Base-by-base conservation (phyloP, 2,797 vertebrate species). In the Picus viridis region DNA sequence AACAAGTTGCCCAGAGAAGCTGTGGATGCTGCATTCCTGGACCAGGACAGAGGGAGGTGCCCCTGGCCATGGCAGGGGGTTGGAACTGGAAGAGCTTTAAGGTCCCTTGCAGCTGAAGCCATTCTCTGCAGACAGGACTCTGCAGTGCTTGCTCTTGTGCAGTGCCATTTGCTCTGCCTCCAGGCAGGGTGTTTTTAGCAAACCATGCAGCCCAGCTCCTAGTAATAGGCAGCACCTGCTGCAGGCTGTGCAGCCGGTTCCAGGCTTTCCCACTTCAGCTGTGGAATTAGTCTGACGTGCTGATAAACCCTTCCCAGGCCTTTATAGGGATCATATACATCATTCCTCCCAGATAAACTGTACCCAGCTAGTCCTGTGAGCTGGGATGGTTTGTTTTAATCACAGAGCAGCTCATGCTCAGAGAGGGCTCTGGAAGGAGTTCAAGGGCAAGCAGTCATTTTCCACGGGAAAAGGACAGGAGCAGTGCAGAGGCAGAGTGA, bases 311-410 rank as follows among this genome's bases (percentile, higher is more conserved):
- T 97, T 86, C 92, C 89, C 51, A 68, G 57, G 34, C 78, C 90
- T 91, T 63, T 34, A 65, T 2, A 86, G 45, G 73, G 75, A 82
- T 92, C 72, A 87, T 62, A 63, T 11, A 71, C 64, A 71, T 74
- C 53, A 88, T 91, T 87, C 47, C 68, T 76, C 69, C 71, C 83
- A 93, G 83, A 90, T 16, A 61, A 92, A 80, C 87, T 83, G 30
- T 68, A 77, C 80, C 72, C 34, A 73, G 59, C 91, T 91, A 80
- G 95, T 96, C 69, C 74, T 90, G 92, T 83, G 83, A 83, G 61
- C 57, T 93, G 88, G 97, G 96, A 92, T 88, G 77, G 7, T 93
- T 90, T 74, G 59, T 27, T 95, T 97, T 97, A 97, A 96, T 96
- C 96, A 92, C 75, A 94, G 89, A 94, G 83, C 82, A 63, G 19